Conservation (phyloP, 2,797 vertebrate species). For the Falco berigora region DNA sequence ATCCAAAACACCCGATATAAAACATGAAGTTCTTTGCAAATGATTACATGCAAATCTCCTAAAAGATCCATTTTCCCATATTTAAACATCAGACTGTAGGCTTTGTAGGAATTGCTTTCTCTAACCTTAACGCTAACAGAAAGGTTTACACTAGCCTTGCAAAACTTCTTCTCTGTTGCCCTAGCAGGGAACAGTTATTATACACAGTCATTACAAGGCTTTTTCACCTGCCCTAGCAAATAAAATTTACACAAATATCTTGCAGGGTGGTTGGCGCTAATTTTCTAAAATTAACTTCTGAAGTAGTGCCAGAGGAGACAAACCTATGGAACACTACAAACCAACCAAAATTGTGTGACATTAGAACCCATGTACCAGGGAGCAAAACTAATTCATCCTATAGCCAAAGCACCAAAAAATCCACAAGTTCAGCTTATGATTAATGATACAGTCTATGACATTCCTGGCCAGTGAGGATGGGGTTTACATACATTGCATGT, state of each 20-base stretch:
- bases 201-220: not conserved
- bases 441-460: not conserved
- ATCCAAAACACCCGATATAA: slow-evolving; percentile 26
- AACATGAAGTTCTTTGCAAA: slow-evolving; percentile 9
- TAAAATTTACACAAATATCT: not conserved
- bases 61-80: slow-evolving; percentile 31
- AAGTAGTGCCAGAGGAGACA: not conserved
- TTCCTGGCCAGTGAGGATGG: not conserved
- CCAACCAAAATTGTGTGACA: not conserved
- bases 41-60: slow-evolving; percentile 50
- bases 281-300: not conserved
- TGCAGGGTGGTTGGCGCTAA: not conserved
- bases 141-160: not conserved
- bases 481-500: not conserved
- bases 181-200: not conserved
- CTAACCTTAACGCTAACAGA: slow-evolving; percentile 24
- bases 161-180: not conserved
- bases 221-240: not conserved
- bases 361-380: not conserved
- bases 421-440: not conserved
- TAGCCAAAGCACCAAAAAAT: not conserved
- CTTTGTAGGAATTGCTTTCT: slow-evolving; percentile 12
- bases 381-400: not conserved
- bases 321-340: not conserved
- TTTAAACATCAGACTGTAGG: slow-evolving; percentile 9